phyloP scores from a whole-genome alignment of 2,888 invertebrate species.

The Tinea pellionella region DNA sequence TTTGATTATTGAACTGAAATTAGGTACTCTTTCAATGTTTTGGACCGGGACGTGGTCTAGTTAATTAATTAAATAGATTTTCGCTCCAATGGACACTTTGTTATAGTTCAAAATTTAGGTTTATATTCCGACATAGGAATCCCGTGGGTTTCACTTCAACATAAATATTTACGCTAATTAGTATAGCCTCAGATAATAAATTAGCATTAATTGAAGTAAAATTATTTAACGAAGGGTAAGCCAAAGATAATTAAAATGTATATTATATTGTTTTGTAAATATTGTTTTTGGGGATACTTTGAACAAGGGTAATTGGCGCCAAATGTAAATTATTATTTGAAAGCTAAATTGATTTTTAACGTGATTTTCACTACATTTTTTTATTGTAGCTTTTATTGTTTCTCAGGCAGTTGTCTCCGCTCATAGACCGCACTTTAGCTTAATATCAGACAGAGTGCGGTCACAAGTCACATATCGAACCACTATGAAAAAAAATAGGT shows the following conservation, averaged over 20 bases:
- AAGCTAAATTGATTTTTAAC: not conserved
- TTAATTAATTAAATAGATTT: not conserved
- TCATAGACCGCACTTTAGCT: too few species aligned
- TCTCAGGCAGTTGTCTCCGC: too few species aligned
- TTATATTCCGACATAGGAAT: not conserved
- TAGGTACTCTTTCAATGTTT: too few species aligned
- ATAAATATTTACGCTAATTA: conserved; percentile 2
- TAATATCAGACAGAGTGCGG: too few species aligned
- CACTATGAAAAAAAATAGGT: too few species aligned
- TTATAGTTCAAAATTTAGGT: not conserved
- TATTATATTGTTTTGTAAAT: not conserved
- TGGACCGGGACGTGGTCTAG: not conserved
- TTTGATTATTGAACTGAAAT: too few species aligned
- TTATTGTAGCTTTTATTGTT: too few species aligned
- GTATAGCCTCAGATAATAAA: not conserved
- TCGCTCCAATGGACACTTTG: not conserved
- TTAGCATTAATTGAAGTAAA: not conserved
- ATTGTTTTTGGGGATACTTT: not conserved
- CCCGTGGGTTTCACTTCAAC: not conserved
- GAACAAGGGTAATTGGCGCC: not conserved
- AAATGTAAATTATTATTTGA: not conserved
- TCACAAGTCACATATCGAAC: too few species aligned
- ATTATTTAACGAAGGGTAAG: not conserved
- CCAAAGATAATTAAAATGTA: not conserved
- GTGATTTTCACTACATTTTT: too few species aligned